Conservation (phyloP, 23 tunicate genomes). For the Phallusia fumigata region DNA sequence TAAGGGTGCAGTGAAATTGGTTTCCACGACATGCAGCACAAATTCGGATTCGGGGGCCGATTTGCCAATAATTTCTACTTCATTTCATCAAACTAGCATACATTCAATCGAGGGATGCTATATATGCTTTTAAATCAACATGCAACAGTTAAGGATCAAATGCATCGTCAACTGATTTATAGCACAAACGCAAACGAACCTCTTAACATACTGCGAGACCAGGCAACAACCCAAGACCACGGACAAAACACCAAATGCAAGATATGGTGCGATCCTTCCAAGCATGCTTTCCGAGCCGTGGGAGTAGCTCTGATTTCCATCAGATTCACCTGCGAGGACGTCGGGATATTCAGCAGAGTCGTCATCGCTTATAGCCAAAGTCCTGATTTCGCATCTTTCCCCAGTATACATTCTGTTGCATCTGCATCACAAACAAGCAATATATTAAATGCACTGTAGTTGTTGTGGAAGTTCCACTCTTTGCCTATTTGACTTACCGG, state of each 20-base stretch:
- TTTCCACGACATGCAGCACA: too few species aligned
- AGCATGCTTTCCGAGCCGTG: background rate
- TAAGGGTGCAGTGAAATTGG: too few species aligned
- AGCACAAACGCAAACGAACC: constrained; percentile 19
- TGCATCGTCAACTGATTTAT: too few species aligned
- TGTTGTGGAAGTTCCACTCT: background rate
- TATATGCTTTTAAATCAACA: too few species aligned
- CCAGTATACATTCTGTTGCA: constrained; percentile 20
- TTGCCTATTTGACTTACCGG: background rate
- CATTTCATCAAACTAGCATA: too few species aligned
- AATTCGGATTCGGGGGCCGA: too few species aligned
- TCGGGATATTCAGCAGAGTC: background rate
- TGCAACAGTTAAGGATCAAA: too few species aligned
- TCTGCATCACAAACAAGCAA: background rate
- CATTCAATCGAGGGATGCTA: too few species aligned
- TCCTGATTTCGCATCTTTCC: background rate
- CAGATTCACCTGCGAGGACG: background rate
- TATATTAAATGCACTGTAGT: background rate
- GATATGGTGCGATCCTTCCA: constrained; percentile 28
- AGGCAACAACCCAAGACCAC: constrained; percentile 25
- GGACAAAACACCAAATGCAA: constrained; percentile 32
- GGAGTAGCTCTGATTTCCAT: background rate
- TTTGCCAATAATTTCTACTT: too few species aligned
- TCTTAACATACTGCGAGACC: constrained; percentile 11
- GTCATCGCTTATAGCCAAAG: background rate